A percentile compares a stretch with the other conserved stretches of the same genome.
phyloP scores from a whole-genome alignment of 2,113 vertebrate species.

The Dipodomys merriami region DNA sequence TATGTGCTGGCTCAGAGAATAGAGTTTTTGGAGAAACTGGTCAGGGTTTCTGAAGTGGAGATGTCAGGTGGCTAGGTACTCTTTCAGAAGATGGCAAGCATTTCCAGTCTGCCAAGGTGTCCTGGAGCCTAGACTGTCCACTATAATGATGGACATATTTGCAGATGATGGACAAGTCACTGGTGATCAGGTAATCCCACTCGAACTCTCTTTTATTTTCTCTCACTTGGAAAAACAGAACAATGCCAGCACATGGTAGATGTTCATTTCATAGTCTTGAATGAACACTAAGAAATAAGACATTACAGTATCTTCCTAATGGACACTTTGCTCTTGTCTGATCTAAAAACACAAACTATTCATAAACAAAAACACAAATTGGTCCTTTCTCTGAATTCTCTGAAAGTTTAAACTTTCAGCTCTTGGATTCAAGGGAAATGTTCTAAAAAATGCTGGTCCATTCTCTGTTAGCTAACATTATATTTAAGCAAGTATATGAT shows the following conservation, averaged over 20 bases:
- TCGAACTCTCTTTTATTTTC: background rate
- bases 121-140: background rate
- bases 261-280: background rate
- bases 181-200: background rate
- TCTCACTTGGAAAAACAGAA: background rate
- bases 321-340: background rate
- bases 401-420: constrained; percentile 70
- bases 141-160: too few species aligned
- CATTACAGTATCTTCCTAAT: background rate
- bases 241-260: background rate
- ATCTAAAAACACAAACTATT: background rate
- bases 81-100: background rate
- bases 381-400: background rate
- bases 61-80: background rate
- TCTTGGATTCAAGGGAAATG: background rate
- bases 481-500: background rate
- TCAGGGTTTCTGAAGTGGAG: too few species aligned
- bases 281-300: background rate
- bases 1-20: background rate
- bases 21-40: background rate
- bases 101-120: too few species aligned
- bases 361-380: background rate
- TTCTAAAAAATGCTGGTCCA: background rate
- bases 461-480: background rate
- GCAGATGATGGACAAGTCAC: background rate